These are phyloP conservation scores for Dicyrtoma fusca DNA, from an alignment of 2,888 invertebrate genomes.

Conservation along the genomic window DNA sequence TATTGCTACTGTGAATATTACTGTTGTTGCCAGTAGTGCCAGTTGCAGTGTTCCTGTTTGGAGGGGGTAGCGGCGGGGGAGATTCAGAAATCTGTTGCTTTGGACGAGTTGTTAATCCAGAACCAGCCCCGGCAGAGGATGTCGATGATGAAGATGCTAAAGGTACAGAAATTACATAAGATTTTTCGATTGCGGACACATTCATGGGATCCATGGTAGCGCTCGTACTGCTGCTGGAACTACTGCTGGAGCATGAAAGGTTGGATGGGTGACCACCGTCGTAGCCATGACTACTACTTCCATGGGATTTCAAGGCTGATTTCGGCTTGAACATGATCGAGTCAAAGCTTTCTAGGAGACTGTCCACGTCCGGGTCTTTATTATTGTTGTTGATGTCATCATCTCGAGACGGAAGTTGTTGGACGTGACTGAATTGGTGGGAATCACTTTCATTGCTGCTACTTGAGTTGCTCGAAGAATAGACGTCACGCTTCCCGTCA, in stretches of 20 bases:
- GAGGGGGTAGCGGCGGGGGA: conserved; percentile 28
- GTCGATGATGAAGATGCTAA: background rate
- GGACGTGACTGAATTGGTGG: too few species aligned
- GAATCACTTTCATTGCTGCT: too few species aligned
- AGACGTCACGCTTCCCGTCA: background rate
- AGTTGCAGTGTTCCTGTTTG: background rate
- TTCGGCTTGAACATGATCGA: conserved; percentile 52
- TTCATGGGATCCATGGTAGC: too few species aligned
- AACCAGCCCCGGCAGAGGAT: too few species aligned
- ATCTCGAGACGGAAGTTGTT: background rate
- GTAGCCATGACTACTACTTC: background rate
- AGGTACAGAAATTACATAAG: background rate
- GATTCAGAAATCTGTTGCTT: conserved; percentile 20
- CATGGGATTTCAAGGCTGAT: conserved; percentile 9
- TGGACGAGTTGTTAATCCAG: background rate
- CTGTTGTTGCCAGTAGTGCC: background rate
- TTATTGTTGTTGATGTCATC: background rate
- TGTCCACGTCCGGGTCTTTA: conserved; percentile 47
- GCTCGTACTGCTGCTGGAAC: background rate
- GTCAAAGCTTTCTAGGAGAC: conserved; percentile 53
- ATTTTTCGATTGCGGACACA: background rate
- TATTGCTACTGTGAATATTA: background rate
- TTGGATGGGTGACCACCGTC: background rate
- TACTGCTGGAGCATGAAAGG: background rate
- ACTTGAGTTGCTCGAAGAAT: conserved; percentile 2